Evolutionary conservation across 2,888 invertebrate genomes (phyloP), one percentile per base, ranked within the genome.

Genomic region (Monopis laevigella): DNA sequence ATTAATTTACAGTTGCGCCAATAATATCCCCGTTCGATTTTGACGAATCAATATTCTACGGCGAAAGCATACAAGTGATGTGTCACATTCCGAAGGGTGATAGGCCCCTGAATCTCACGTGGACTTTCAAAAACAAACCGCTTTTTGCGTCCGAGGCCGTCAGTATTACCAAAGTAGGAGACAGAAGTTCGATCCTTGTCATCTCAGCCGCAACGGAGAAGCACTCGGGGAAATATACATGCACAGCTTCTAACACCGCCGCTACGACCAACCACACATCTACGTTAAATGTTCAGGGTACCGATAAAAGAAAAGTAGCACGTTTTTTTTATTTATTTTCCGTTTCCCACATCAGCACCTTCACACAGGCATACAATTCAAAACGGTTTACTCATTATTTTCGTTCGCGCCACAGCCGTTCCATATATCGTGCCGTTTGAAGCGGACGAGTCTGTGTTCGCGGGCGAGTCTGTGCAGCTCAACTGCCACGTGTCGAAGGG

Each of bases 191-290:
- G 47, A 80, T 87, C 45, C 62, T 88, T 54, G 85, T 83, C 50
- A 88, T 90, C 48, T 85, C 86, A 49, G 82, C 86, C 7, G 87
- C 87, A 36, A 84, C 84, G 51, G 86, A 86, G 43, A 83, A 84
- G 51, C 88, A 91, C 65, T 84, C 86, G 35, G 91, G 91, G 48
- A 87, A 86, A 62, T 92, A 90, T 65, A 89, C 89, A 38, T 92
- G 92, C 70, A 82, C 84, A 51, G 90, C 88, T 43, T 83, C 82
- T 49, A 91, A 90, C 71, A 64, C 68, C 49, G 88, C 88, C 62
- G 89, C 89, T 45, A 77, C 71, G 57, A 82, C 84, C 51, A 84
- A 82, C 56, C 84, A 85, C 70, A 84, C 86, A 45, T 83, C 86
- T 44, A 68, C 71, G 51, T 73, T 89, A 58, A 75, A 83, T 56